Percentiles rank a stretch among this genome's conserved stretches.
Evolutionary conservation across 2,888 invertebrate genomes (phyloP).

Genomic region (Lasius platythorax): DNA sequence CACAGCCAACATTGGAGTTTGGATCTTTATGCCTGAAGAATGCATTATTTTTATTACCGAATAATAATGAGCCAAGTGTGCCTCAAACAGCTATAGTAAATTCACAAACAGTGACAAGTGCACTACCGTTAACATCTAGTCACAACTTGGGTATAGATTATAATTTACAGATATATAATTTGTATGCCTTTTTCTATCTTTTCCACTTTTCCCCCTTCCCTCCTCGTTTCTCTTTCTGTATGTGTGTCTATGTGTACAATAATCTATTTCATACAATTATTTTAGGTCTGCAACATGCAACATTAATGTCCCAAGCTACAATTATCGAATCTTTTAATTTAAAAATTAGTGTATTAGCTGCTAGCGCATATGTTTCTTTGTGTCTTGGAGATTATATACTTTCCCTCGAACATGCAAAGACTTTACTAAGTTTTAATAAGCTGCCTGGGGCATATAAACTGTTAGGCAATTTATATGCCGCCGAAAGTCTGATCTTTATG

Average conservation of each 20-base stretch:
- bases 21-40: constrained; percentile 95
- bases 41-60: constrained; percentile 91
- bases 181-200: not conserved
- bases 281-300: constrained; percentile 73
- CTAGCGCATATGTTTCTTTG: constrained; percentile 94
- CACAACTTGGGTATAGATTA: constrained; percentile 68
- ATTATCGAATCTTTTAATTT: constrained; percentile 81
- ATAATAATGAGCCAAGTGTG: constrained; percentile 77
- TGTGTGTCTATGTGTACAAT: not conserved
- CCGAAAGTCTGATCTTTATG: constrained; percentile 94
- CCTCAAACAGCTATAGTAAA: constrained; percentile 71
- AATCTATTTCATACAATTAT: not conserved
- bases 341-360: constrained; percentile 90
- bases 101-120: constrained; percentile 68
- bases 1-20: constrained; percentile 95
- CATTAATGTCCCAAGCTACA: constrained; percentile 75
- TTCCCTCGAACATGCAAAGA: constrained; percentile 92
- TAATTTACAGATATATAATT: not conserved
- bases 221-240: not conserved
- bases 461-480: constrained; percentile 95
- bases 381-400: constrained; percentile 94
- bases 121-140: constrained; percentile 76
- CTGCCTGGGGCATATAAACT: constrained; percentile 91
- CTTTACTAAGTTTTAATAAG: constrained; percentile 91
- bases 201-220: not conserved